These are phyloP conservation scores for Andricus grossulariae DNA, from an alignment of 1,140 invertebrate species.

Conservation along the genomic window DNA sequence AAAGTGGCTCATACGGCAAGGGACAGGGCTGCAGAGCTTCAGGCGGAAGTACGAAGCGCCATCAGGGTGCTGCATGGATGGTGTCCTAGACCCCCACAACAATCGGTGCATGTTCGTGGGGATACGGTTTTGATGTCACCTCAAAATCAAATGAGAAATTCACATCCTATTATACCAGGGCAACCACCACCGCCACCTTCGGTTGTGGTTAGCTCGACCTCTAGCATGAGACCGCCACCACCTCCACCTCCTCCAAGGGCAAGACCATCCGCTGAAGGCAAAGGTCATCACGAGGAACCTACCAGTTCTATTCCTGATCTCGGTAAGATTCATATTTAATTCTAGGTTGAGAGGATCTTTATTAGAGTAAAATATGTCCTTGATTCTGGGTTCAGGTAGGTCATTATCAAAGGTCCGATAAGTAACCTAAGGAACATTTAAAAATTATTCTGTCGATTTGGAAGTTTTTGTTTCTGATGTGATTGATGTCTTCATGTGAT, in stretches of 20 bases:
- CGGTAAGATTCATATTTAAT: slow-evolving; percentile 78
- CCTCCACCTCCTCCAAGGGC: slow-evolving; percentile 76
- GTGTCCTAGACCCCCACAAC: slow-evolving; percentile 65
- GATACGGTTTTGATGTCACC: slow-evolving; percentile 72
- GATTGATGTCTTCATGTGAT: too few species aligned
- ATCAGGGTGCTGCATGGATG: slow-evolving; percentile 73
- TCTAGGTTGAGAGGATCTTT: too few species aligned
- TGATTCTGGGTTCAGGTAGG: too few species aligned
- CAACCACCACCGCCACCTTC: slow-evolving; percentile 56
- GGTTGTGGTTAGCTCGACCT: slow-evolving; percentile 72
- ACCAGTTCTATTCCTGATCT: slow-evolving; percentile 90
- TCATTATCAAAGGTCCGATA: too few species aligned
- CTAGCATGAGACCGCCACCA: slow-evolving; percentile 76
- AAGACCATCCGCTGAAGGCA: slow-evolving; percentile 68
- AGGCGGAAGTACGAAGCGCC: slow-evolving; percentile 73
- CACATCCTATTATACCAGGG: slow-evolving; percentile 42
- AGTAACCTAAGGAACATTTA: too few species aligned
- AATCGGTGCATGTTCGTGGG: slow-evolving; percentile 54
- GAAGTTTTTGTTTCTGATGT: too few species aligned
- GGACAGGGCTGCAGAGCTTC: slow-evolving; percentile 70
- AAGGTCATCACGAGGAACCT: slow-evolving; percentile 82
- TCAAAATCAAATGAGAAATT: slow-evolving; percentile 67
- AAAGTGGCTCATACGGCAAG: slow-evolving; percentile 73
- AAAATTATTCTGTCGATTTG: too few species aligned
- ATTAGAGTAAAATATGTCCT: too few species aligned